Evolutionary conservation across 2,888 invertebrate genomes (phyloP).

Genomic region (Eulithis prunata): DNA sequence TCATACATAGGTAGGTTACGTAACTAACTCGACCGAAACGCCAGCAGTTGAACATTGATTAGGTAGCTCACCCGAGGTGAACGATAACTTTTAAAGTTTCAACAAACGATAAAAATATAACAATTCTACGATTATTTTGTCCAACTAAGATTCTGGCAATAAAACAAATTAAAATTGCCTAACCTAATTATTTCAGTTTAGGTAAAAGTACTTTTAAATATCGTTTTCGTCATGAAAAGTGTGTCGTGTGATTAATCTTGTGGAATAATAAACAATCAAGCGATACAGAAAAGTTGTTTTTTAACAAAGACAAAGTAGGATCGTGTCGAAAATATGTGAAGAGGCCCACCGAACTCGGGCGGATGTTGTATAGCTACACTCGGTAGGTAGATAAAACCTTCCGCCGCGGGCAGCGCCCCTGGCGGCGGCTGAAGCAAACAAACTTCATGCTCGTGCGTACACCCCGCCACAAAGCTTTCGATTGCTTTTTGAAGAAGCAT

Average conservation of each 20-base stretch:
- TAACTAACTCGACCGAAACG: slow-evolving; percentile 67
- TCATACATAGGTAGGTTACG: slow-evolving; percentile 64
- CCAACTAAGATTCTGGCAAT: slow-evolving; percentile 41
- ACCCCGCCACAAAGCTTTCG: slow-evolving; percentile 65
- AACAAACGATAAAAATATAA: slow-evolving; percentile 44
- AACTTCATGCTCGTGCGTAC: slow-evolving; percentile 77
- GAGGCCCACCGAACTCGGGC: slow-evolving; percentile 76
- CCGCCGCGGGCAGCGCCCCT: slow-evolving; percentile 80
- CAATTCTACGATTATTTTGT: slow-evolving; percentile 43
- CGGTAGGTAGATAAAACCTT: slow-evolving; percentile 80
- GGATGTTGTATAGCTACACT: slow-evolving; percentile 81
- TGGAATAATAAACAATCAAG: slow-evolving; percentile 59
- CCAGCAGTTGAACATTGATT: slow-evolving; percentile 62
- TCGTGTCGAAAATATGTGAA: slow-evolving; percentile 75
- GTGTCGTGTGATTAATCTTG: slow-evolving; percentile 46
- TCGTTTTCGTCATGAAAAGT: slow-evolving; percentile 61
- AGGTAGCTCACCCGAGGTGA: slow-evolving; percentile 51
- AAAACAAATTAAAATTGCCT: slow-evolving; percentile 52
- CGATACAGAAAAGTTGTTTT: slow-evolving; percentile 76
- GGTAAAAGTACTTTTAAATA: slow-evolving; percentile 27
- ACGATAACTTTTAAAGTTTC: slow-evolving; percentile 63
- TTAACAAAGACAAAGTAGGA: slow-evolving; percentile 73
- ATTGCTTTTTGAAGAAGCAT: slow-evolving; percentile 24
- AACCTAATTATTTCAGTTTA: slow-evolving; percentile 62
- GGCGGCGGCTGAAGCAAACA: slow-evolving; percentile 69